Evolutionary conservation across 2,113 vertebrate species (phyloP).

Genomic region (Carettochelys insculpta): DNA sequence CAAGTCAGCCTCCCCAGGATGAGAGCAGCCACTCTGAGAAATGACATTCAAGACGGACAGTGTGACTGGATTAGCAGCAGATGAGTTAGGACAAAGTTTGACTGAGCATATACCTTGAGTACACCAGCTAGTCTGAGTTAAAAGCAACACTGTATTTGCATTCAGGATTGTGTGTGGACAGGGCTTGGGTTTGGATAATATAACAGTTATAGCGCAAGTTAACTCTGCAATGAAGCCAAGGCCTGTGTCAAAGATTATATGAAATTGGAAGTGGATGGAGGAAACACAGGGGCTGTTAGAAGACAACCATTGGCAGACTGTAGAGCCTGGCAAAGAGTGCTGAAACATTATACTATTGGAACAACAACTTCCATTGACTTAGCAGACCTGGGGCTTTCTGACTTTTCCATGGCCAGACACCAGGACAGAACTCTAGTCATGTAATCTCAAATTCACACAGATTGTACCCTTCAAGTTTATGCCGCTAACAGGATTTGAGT

Average conservation of each 20-base stretch:
- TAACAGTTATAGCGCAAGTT: neutral
- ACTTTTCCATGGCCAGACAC: accelerated
- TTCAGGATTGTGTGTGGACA: accelerated
- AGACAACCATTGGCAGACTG: neutral
- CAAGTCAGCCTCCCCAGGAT: accelerated
- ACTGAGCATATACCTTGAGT: neutral
- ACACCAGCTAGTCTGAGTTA: neutral
- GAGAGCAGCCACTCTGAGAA: neutral
- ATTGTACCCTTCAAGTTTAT: neutral
- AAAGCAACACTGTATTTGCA: neutral
- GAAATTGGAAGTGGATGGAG: neutral
- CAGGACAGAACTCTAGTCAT: neutral
- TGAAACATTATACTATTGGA: neutral
- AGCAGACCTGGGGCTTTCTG: accelerated
- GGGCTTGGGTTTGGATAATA: neutral
- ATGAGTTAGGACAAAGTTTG: neutral
- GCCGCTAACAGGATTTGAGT: neutral
- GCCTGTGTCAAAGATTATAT: neutral
- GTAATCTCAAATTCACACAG: neutral
- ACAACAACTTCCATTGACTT: neutral
- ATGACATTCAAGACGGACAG: neutral
- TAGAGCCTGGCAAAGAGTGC: accelerated
- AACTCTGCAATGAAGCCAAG: neutral
- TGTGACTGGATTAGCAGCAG: neutral
- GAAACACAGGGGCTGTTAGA: neutral